Evolutionary conservation across 2,797 vertebrate species (phyloP), one percentile per base, ranked within the genome.

Genomic region (Enteromius thamalakanensis): DNA sequence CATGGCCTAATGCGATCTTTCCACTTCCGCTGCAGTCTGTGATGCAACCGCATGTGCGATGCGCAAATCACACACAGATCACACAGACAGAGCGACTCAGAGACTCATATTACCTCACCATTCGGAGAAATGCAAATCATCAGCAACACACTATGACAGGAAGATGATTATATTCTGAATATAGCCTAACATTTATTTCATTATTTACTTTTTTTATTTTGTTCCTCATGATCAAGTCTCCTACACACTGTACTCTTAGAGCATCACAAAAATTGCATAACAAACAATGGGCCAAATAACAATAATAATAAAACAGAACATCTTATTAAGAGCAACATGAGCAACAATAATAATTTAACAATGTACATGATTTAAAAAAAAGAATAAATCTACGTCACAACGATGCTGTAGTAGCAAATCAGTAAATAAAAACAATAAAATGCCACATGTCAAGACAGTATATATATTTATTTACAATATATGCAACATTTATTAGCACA

Each of bases 1-100:
- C 58, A 29, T 29, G 64, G 60, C 51, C 69, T 85, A 75, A 64
- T 85, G 70, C 29, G 11, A 81, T 81, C 75, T 85, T 80, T 85
- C 34, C 75, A 72, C 62, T 71, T 85, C 75, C 60, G 58, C 37
- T 77, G 75, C 79, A 40, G 40, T 42, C 26, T 70, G 42, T 74
- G 77, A 55, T 34, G 81, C 34, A 64, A 64, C 14, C 11, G 29
- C 58, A 75, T 68, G 23, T 53, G 68, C 26, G 10, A 34, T 26
- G 29, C 3, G 40, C 68, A 70, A 67, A 67, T 75, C 23, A 82
- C 32, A 51, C 49, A 40, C 10, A 1, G 19, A 32, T 70, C 37
- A 45, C 79, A 12, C 51, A 68, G 47, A 21, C 19, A 17, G 68
- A 9, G 58, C 12, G 6, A n/a, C 1, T 81, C 70, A 64, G 53